Conservation (phyloP, 2,797 vertebrate genomes). For the Myotis daubentonii region DNA sequence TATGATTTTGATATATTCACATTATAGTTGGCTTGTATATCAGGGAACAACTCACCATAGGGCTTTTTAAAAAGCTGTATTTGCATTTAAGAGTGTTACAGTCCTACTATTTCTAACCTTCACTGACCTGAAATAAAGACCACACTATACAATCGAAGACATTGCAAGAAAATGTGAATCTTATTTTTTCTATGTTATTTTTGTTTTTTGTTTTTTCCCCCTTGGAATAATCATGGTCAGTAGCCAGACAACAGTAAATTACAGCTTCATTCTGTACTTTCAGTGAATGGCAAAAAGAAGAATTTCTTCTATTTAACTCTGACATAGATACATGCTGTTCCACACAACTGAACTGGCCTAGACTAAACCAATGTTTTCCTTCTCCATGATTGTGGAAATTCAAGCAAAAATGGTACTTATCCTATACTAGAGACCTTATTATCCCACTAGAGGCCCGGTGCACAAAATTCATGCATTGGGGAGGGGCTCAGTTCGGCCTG, state of each 20-base stretch:
- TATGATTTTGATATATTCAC: constrained; percentile 59
- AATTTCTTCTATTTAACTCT: not conserved
- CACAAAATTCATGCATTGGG: too few relatives aligned
- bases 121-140: not conserved
- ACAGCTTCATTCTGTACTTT: not conserved
- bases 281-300: not conserved
- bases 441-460: too few relatives aligned
- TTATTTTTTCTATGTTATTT: not conserved
- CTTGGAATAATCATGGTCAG: not conserved
- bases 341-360: not conserved
- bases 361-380: not conserved
- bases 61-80: constrained; percentile 55
- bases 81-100: constrained; percentile 49
- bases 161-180: not conserved
- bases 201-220: not conserved
- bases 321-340: not conserved
- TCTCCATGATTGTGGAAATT: not conserved
- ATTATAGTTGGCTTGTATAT: constrained; percentile 43
- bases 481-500: too few relatives aligned
- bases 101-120: constrained; percentile 45
- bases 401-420: not conserved
- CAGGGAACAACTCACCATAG: not conserved
- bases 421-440: too few relatives aligned
- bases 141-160: not conserved
- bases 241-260: not conserved